Evolutionary conservation across 2,113 vertebrate genomes (phyloP), one percentile per base, ranked within the genome.

Genomic region (Eubucco bourcierii): DNA sequence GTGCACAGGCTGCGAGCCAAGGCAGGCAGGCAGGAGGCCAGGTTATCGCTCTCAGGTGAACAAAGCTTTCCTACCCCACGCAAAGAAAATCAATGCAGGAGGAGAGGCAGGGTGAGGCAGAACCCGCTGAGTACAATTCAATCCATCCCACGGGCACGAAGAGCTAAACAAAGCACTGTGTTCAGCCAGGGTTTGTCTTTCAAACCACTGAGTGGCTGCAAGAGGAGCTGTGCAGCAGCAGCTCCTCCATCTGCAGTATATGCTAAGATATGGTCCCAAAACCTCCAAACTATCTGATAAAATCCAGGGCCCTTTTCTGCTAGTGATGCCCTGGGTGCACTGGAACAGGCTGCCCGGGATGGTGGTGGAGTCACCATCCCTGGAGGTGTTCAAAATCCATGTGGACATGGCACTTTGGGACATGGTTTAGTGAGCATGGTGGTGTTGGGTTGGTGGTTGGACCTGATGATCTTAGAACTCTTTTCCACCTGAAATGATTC

Each of bases 241-340:
- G 50, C 8, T 5, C 3, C 21, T 47, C 33, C 10, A 19, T 63
- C 44, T 9, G 4, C 1, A 0, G 15, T 9, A 34, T 10, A 23
- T 65, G 41, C 7, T 1, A 18, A 16, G 4, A 71, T 29, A 7
- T 70, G 84, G 81, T 66, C 78, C 59, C 84, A 37, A 87, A 87
- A 70, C 16, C 27, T 73, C 66, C 8, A 0, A 19, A 15, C 7
- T 55, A 1, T 8, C 39, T 31, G 33, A 23, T 9, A 65, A 46
- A 89, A 53, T 3, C 64, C 4, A 2, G 6, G 12, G 12, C 4
- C 10, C 4, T 77, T 90, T 72, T 77, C 21, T 3, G 0, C 12
- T 41, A 6, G 12, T 9, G 18, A 34, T 71, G 34, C 29, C 65
- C 50, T n/a, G 23, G 7, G 9, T 11, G 21, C 47, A 50, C 20